phyloP scores from a whole-genome alignment of 2,888 invertebrate genomes.

The Exephanes ischioxanthus region DNA sequence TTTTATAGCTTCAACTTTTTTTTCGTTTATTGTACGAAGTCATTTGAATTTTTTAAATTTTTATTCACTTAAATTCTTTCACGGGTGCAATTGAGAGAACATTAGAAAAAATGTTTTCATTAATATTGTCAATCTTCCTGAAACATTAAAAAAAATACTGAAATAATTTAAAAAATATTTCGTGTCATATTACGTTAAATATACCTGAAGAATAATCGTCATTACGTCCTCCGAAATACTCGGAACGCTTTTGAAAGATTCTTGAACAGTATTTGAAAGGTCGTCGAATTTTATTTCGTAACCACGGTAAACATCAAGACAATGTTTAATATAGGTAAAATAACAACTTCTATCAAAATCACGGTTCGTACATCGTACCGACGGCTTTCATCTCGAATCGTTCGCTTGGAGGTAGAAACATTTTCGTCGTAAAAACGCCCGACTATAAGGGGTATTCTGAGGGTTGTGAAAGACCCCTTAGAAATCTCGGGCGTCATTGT shows the following conservation, averaged over 20 bases:
- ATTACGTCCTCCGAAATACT: no score
- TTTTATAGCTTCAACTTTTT: background rate
- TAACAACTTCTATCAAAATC: slow-evolving; percentile 4
- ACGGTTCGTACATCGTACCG: slow-evolving; percentile 9
- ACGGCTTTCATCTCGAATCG: slow-evolving; percentile 23
- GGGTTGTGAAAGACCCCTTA: slow-evolving; percentile 28
- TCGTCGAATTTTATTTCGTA: no score
- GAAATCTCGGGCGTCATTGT: slow-evolving; percentile 16
- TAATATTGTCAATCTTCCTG: no score
- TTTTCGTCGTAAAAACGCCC: slow-evolving; percentile 45
- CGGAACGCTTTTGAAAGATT: no score
- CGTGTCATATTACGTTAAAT: background rate
- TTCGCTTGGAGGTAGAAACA: slow-evolving; percentile 15
- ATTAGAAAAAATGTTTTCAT: no score
- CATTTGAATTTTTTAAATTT: background rate
- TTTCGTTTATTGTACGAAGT: slow-evolving; percentile 21
- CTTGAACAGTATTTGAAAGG: no score
- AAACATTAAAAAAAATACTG: no score
- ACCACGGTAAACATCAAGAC: no score
- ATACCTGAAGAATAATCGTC: no score
- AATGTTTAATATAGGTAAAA: background rate
- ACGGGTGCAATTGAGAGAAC: no score
- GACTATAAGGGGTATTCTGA: slow-evolving; percentile 42
- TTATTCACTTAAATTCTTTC: background rate
- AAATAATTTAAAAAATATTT: no score